phyloP scores from a whole-genome alignment of 2,113 vertebrate genomes.

The Thinocorus orbignyianus region DNA sequence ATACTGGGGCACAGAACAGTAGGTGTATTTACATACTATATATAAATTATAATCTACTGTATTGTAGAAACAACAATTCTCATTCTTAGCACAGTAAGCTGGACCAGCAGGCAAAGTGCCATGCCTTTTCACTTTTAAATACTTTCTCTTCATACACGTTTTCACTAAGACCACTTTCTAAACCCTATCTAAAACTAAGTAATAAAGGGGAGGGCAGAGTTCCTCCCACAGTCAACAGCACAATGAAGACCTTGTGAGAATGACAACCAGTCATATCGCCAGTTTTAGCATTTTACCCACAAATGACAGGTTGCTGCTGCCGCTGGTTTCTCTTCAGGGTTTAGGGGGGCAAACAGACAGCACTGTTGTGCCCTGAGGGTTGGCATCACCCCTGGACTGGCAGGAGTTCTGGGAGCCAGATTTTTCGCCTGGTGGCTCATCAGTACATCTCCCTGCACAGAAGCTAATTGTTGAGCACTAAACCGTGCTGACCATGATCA shows the following conservation, averaged over 20 bases:
- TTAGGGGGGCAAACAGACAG: not conserved
- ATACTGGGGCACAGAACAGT: not conserved
- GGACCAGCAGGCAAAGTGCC: not conserved
- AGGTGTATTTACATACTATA: not conserved
- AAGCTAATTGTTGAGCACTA: not conserved
- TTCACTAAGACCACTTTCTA: not conserved
- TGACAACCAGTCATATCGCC: not conserved
- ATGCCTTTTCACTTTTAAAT: not conserved
- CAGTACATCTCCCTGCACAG: not conserved
- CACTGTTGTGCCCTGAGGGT: not conserved
- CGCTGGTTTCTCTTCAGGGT: not conserved
- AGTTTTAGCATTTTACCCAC: not conserved
- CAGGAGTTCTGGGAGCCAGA: not conserved
- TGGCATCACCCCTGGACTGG: not conserved
- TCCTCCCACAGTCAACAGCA: not conserved
- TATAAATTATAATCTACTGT: not conserved
- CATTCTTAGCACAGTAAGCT: not conserved
- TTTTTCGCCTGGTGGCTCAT: not conserved
- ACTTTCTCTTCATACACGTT: not conserved
- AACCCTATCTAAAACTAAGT: not conserved
- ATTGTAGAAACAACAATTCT: not conserved
- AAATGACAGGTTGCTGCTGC: not conserved
- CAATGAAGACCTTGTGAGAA: not conserved
- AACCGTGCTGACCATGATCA: not conserved
- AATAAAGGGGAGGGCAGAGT: not conserved